These are phyloP conservation scores for Mesembrinibis cayennensis DNA, from an alignment of 2,113 vertebrate genomes.

Conservation along the genomic window DNA sequence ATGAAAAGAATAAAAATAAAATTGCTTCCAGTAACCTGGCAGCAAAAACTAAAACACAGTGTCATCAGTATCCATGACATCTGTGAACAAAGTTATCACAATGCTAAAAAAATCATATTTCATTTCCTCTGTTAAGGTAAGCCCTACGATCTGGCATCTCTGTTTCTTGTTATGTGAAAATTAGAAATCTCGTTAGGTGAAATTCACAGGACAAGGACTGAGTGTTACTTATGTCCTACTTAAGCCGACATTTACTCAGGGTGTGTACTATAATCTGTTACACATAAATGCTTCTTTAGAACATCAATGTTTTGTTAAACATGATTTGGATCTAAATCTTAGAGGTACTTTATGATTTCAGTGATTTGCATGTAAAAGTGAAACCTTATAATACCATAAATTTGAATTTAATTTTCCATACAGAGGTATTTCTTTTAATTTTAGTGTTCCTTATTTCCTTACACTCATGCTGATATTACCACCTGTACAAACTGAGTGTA, in stretches of 20 bases:
- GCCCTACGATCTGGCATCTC: neutral
- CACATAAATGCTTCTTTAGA: neutral
- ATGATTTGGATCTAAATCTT: neutral
- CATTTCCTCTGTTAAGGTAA: constrained; percentile 31
- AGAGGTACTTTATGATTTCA: neutral
- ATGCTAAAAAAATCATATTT: constrained; percentile 29
- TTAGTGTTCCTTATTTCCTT: neutral
- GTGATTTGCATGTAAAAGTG: neutral
- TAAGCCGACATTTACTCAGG: neutral
- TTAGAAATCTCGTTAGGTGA: no score
- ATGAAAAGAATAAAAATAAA: constrained; percentile 49
- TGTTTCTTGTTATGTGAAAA: neutral
- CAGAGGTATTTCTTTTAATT: neutral
- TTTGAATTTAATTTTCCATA: neutral
- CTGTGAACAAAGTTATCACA: constrained; percentile 36
- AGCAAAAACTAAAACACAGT: constrained; percentile 5
- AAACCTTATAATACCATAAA: neutral
- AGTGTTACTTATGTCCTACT: neutral
- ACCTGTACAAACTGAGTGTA: constrained; percentile 49
- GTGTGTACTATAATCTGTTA: neutral
- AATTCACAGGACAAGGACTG: neutral
- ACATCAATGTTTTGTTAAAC: neutral
- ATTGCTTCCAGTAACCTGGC: constrained; percentile 45
- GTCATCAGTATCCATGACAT: constrained; percentile 58
- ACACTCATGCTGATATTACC: neutral